Conservation (phyloP, 2,888 invertebrate species). For the Cepaea hortensis region DNA sequence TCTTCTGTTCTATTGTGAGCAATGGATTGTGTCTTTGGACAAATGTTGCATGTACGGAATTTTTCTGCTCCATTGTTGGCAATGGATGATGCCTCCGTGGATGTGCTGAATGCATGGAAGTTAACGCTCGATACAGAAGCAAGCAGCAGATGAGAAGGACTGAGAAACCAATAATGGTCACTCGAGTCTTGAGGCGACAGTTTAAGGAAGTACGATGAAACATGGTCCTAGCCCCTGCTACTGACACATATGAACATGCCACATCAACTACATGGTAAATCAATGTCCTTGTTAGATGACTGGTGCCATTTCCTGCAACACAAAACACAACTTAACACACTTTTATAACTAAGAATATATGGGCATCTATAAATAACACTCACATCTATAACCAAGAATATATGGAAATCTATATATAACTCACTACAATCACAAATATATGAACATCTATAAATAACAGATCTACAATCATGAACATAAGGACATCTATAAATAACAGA, state of each 20-base stretch:
- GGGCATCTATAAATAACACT: too few relatives aligned
- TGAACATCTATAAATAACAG: too few relatives aligned
- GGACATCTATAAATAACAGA: too few relatives aligned
- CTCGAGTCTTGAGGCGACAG: conserved; percentile 29
- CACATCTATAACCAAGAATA: too few relatives aligned
- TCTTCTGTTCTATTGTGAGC: conserved; percentile 42
- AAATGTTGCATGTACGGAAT: neutral
- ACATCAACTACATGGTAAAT: neutral
- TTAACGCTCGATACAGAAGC: conserved; percentile 47
- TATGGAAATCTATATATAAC: too few relatives aligned
- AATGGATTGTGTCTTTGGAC: neutral
- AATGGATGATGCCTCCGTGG: neutral
- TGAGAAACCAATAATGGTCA: conserved; percentile 42
- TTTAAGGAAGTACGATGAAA: neutral
- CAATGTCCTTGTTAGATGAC: too few relatives aligned
- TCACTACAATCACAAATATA: too few relatives aligned
- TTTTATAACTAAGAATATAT: too few relatives aligned
- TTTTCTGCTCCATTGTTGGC: conserved; percentile 44
- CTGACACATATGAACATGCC: neutral
- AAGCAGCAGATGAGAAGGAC: conserved; percentile 43
- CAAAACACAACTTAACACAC: too few relatives aligned
- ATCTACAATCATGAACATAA: too few relatives aligned
- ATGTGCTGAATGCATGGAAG: conserved; percentile 2
- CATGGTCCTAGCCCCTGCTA: neutral
- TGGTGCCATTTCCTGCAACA: neutral